Evolutionary conservation across 2,888 invertebrate genomes (phyloP).

Genomic region (Pantelozetes paolii): DNA sequence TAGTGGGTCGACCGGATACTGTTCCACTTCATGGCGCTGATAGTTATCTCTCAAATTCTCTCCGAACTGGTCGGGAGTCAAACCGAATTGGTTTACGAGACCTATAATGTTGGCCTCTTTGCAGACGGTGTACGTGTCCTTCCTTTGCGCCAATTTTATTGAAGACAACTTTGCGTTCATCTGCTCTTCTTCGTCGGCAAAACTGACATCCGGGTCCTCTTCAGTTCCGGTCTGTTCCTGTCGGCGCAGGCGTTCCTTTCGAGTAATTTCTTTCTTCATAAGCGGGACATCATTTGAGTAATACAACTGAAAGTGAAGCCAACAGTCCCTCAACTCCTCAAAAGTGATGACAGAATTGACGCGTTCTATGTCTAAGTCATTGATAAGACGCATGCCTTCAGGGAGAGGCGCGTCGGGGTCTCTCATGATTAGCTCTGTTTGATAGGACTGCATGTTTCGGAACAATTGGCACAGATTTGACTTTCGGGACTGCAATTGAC

Average conservation of each 20-base stretch:
- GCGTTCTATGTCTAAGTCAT: constrained; percentile 75
- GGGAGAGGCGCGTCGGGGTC: constrained; percentile 68
- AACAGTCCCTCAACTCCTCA: constrained; percentile 88
- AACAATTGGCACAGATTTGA: constrained; percentile 73
- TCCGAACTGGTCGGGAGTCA: constrained; percentile 88
- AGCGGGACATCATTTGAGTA: constrained; percentile 77
- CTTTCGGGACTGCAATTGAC: constrained; percentile 78
- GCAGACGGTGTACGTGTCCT: constrained; percentile 67
- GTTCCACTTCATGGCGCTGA: constrained; percentile 89
- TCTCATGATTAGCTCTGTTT: constrained; percentile 73
- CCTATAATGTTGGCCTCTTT: constrained; percentile 53
- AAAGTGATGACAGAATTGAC: constrained; percentile 71
- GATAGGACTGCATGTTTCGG: constrained; percentile 86
- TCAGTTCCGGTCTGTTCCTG: constrained; percentile 52
- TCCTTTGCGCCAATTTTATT: constrained; percentile 76
- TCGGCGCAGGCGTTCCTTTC: constrained; percentile 59
- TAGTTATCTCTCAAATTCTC: constrained; percentile 95
- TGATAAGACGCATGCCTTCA: constrained; percentile 56
- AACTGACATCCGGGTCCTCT: constrained; percentile 54
- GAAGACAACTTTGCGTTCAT: constrained; percentile 49
- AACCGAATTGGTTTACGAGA: constrained; percentile 82
- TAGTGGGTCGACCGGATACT: constrained; percentile 75
- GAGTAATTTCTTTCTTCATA: constrained; percentile 70
- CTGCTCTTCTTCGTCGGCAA: constrained; percentile 61
- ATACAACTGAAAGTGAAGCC: constrained; percentile 86